Evolutionary conservation across 2,797 vertebrate genomes (phyloP), one percentile per base, ranked within the genome.

Genomic region (Ctenopoma kingsleyae): DNA sequence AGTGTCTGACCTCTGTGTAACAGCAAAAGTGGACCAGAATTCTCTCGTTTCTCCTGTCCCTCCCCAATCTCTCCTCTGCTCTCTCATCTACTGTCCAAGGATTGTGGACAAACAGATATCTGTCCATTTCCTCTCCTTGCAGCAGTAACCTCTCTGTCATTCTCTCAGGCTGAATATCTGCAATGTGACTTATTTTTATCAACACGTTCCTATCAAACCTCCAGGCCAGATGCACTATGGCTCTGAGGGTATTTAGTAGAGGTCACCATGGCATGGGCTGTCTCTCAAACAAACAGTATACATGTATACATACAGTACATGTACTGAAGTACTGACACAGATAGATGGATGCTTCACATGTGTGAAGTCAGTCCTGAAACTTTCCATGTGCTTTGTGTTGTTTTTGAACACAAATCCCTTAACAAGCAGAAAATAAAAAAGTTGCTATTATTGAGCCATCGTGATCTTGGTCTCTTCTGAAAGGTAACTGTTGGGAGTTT

Each of bases 141-240:
- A 56, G 60, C 61, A 59, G 74, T 84, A 84, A 82, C 84, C 77
- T 90, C 79, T 68, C 64, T 63, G 78, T 67, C 74, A 74, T 82
- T 78, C 78, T 90, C 74, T 62, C 80, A 62, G 83, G 86, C 84
- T 82, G 57, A 80, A 56, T 90, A 84, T 85, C 86, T 85, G 68
- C 72, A 81, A 62, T 43, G 53, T 90, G 90, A 92, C 91, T 89
- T 89, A 90, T 88, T 90, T 90, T 85, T 83, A 90, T 91, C 87
- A 86, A 67, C 72, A 66, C 61, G 15, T 89, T 81, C 78, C 72
- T 25, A 73, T 83, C 83, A 76, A 78, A 81, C 76, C 87, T 89
- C 71, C 71, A 76, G 84, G 84, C 81, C 79, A 85, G 75, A 82
- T 82, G 78, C 55, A 25, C 72, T 75, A 70, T 27, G 68, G 82